phyloP scores from a whole-genome alignment of 2,888 invertebrate species.

The Keiferia lycopersicella region DNA sequence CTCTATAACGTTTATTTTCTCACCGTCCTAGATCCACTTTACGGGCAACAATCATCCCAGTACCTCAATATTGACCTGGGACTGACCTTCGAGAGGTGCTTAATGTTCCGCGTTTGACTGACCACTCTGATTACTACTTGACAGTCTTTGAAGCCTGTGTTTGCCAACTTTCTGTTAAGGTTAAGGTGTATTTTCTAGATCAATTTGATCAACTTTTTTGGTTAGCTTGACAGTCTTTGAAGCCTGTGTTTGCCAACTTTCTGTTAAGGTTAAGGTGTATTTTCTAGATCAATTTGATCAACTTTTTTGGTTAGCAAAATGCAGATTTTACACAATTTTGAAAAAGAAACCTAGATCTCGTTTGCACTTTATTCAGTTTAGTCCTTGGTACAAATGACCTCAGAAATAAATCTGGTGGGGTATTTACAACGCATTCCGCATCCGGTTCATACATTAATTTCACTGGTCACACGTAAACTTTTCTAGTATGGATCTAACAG shows the following conservation, averaged over 20 bases:
- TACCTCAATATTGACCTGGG: slow-evolving; percentile 36
- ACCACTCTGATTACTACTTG: slow-evolving; percentile 49
- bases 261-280: neutral
- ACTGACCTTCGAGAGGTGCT: slow-evolving; percentile 41
- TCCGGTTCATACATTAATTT: neutral
- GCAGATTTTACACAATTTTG: too few relatives aligned
- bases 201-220: too few relatives aligned
- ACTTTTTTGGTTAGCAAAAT: too few relatives aligned
- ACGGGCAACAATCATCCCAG: slow-evolving; percentile 24
- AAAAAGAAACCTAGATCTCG: too few relatives aligned
- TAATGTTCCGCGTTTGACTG: slow-evolving; percentile 47
- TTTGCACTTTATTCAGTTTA: too few relatives aligned
- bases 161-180: slow-evolving; percentile 24
- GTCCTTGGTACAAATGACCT: too few relatives aligned
- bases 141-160: slow-evolving; percentile 34
- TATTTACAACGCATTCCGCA: too few relatives aligned
- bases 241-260: slow-evolving; percentile 26
- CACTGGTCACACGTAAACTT: too few relatives aligned
- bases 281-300: neutral
- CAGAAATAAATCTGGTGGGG: too few relatives aligned
- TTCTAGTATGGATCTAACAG: too few relatives aligned
- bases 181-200: neutral
- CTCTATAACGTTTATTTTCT: slow-evolving; percentile 3
- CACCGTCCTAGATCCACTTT: neutral
- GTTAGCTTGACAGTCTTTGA: slow-evolving; percentile 38